Conservation (phyloP, 2,888 invertebrate species). For the Galerucella calmariensis region DNA sequence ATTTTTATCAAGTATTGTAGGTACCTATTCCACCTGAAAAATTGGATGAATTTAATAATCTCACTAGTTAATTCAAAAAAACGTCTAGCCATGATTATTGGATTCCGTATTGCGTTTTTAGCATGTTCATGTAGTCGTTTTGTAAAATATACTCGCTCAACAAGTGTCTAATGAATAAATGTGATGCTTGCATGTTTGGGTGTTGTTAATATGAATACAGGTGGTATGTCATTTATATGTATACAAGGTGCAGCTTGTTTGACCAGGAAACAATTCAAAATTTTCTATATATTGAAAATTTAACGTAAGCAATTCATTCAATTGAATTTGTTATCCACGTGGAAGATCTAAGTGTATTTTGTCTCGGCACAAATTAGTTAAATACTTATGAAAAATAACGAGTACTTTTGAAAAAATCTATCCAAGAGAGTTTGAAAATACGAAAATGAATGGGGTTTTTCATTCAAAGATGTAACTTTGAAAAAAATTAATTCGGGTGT, state of each 20-base stretch:
- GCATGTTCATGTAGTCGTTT: background rate
- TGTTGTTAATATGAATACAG: background rate
- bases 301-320: background rate
- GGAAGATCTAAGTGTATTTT: too few relatives aligned
- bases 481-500: too few relatives aligned
- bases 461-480: too few relatives aligned
- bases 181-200: background rate
- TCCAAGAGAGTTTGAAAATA: too few relatives aligned
- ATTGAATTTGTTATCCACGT: too few relatives aligned
- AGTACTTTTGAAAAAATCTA: too few relatives aligned
- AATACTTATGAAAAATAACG: too few relatives aligned
- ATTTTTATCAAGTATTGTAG: too few relatives aligned
- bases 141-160: background rate
- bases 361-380: too few relatives aligned
- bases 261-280: background rate
- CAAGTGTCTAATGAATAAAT: background rate
- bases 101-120: background rate
- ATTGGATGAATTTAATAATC: too few relatives aligned
- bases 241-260: background rate
- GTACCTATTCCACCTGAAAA: too few relatives aligned
- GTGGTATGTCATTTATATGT: background rate
- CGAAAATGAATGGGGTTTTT: too few relatives aligned
- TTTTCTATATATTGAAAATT: background rate
- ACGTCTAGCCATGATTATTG: background rate
- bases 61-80: background rate